phyloP scores from a whole-genome alignment of 1,140 invertebrate species.

The Tetraneura akinire region DNA sequence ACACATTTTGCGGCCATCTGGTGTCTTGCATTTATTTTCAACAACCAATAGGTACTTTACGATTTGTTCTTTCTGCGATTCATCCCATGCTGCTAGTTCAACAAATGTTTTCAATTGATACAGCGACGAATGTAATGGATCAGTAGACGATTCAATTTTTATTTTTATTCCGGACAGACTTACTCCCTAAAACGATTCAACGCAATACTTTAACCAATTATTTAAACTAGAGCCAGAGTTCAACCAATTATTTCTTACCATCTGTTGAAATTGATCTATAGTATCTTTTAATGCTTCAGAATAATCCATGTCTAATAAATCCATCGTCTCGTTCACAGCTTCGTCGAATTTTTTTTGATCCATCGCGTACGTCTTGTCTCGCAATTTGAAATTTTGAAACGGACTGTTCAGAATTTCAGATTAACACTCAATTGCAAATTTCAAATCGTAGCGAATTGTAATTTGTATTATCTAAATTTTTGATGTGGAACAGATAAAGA shows the following conservation, averaged over 20 bases:
- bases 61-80: not conserved
- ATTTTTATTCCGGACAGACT: slow-evolving; percentile 7
- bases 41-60: not conserved
- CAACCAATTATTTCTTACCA: not conserved
- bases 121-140: not conserved
- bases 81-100: not conserved
- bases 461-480: no score
- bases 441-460: no score
- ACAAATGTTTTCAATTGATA: not conserved
- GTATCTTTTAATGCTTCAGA: slow-evolving; percentile 36
- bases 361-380: no score
- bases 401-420: no score
- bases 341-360: slow-evolving; percentile 31
- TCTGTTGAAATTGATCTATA: slow-evolving; percentile 27
- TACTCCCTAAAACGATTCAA: slow-evolving; percentile 12
- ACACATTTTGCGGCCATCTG: slow-evolving; percentile 6
- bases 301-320: slow-evolving; percentile 38
- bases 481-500: no score
- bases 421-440: no score
- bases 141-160: not conserved
- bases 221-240: no score
- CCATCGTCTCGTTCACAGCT: slow-evolving; percentile 24
- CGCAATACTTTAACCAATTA: not conserved
- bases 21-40: slow-evolving; percentile 14
- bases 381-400: no score